These are phyloP conservation scores for Halcyon malimbica DNA, from an alignment of 2,113 vertebrate species.

Conservation along the genomic window DNA sequence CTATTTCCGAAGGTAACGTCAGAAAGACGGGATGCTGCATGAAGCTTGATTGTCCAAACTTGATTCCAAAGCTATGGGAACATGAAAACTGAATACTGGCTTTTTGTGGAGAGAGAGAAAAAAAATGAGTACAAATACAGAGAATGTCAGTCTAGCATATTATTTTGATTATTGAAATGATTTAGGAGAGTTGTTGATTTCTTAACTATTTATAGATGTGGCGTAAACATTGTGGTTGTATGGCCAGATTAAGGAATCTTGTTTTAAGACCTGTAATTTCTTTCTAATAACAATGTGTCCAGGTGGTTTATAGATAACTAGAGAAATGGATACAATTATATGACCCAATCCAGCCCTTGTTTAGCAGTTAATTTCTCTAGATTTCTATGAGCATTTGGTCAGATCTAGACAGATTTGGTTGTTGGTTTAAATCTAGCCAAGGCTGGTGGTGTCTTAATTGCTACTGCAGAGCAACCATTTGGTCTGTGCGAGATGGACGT, in stretches of 20 bases:
- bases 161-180: background rate
- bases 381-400: conserved; percentile 52
- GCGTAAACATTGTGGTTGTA: background rate
- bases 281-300: background rate
- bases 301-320: background rate
- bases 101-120: background rate
- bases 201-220: background rate
- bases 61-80: background rate
- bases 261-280: background rate
- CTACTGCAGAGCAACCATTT: conserved; percentile 66
- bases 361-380: conserved; percentile 30
- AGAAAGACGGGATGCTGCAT: background rate
- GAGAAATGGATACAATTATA: background rate
- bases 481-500: conserved; percentile 49
- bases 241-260: background rate
- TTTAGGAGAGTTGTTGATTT: background rate
- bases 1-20: background rate
- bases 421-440: conserved; percentile 66
- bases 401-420: conserved; percentile 47
- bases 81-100: background rate
- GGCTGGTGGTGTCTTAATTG: conserved; percentile 69
- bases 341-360: background rate
- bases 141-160: background rate
- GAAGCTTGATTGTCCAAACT: background rate
- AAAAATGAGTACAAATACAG: background rate